Conservation (phyloP, 2,113 vertebrate genomes). For the Aspidoscelis tigris region DNA sequence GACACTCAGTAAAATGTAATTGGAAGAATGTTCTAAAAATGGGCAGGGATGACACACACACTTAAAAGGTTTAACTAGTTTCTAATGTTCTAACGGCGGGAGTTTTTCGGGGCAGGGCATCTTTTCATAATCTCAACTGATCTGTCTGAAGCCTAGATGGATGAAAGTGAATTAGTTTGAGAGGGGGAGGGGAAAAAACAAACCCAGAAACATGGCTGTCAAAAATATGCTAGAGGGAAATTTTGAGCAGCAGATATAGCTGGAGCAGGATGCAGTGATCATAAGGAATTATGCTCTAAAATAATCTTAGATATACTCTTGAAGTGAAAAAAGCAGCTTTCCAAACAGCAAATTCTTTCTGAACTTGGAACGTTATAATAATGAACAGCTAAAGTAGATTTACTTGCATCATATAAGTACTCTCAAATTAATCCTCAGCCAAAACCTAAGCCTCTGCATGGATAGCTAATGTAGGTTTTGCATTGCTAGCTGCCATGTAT, state of each 20-base stretch:
- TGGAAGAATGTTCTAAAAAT: not conserved
- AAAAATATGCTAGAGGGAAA: not conserved
- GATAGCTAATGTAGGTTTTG: slow-evolving; percentile 44
- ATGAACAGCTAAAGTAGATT: slow-evolving; percentile 61
- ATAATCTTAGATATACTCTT: slow-evolving; percentile 27
- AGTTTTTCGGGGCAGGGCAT: not conserved
- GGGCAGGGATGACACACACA: not conserved
- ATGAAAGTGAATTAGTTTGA: not conserved
- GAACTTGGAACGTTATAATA: slow-evolving; percentile 28
- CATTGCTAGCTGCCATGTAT: slow-evolving; percentile 6
- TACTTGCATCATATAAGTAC: slow-evolving; percentile 43
- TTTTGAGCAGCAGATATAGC: slow-evolving; percentile 30
- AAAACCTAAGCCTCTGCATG: slow-evolving; percentile 40
- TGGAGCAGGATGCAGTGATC: slow-evolving; percentile 27
- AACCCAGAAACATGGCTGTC: slow-evolving; percentile 9
- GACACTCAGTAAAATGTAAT: not conserved
- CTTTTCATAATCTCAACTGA: not conserved
- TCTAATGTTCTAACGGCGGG: not conserved
- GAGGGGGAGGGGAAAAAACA: not conserved
- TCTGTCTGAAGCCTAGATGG: not conserved
- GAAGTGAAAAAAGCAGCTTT: slow-evolving; percentile 55
- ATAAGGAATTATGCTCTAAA: slow-evolving; percentile 51
- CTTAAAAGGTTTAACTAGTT: not conserved
- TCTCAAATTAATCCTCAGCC: slow-evolving; percentile 58
- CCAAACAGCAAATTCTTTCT: slow-evolving; percentile 44